A percentile compares a stretch with the other conserved stretches of the same genome.
Conservation (phyloP, 2,113 vertebrate species). For the Rhinolophus sinicus region DNA sequence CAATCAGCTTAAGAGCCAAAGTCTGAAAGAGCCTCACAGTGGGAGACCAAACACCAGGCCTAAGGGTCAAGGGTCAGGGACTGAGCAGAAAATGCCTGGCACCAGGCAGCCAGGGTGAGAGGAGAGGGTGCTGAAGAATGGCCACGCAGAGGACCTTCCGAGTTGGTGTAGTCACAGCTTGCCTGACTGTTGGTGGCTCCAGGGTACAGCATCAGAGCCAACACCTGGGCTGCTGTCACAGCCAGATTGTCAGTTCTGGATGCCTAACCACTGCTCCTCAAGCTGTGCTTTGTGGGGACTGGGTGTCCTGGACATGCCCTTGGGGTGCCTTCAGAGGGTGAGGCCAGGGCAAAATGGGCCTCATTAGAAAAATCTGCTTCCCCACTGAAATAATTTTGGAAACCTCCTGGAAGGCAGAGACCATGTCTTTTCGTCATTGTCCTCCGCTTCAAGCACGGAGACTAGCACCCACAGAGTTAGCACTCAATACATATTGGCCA, state of each 20-base stretch:
- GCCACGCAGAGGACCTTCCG: fast-evolving
- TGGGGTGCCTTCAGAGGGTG: background rate
- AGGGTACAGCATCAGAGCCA: background rate
- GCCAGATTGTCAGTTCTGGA: background rate
- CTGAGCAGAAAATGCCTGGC: background rate
- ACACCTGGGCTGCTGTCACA: background rate
- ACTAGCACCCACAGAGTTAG: background rate
- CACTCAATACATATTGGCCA: background rate
- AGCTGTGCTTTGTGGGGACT: background rate
- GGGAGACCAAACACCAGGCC: background rate
- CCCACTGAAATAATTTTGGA: background rate
- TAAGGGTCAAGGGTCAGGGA: background rate
- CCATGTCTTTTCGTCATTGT: background rate
- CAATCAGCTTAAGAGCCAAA: background rate
- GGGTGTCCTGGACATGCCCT: background rate
- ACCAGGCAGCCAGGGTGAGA: background rate
- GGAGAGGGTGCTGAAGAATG: background rate
- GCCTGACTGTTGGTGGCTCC: background rate
- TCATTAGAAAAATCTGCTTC: background rate
- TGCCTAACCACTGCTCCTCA: background rate
- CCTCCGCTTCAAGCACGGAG: background rate
- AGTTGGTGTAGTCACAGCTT: fast-evolving
- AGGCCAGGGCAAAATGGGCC: background rate
- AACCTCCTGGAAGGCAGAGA: background rate
- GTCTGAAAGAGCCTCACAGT: background rate